phyloP scores from a whole-genome alignment of 1,140 invertebrate genomes.

The Asbolus verrucosus region DNA sequence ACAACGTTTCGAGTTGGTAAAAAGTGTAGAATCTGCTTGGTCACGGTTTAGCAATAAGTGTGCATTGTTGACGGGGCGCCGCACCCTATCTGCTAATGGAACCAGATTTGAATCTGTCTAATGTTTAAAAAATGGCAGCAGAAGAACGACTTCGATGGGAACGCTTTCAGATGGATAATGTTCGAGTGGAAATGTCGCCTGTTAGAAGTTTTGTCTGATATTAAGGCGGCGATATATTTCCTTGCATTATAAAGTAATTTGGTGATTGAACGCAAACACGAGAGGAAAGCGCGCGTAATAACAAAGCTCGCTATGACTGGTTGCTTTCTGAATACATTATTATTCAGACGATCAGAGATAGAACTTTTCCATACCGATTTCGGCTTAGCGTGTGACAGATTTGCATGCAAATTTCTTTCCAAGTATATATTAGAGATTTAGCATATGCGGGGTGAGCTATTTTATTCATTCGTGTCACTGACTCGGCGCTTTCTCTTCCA shows the following conservation, averaged over 20 bases:
- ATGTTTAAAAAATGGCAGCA: conserved; percentile 56
- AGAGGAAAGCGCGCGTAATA: conserved; percentile 54
- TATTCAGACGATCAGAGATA: conserved; percentile 62
- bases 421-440: conserved; percentile 62
- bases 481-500: conserved; percentile 37
- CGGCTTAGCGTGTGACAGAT: conserved; percentile 62
- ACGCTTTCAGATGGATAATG: too few species aligned
- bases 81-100: conserved; percentile 54
- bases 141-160: neutral
- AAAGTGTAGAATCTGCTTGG: conserved; percentile 58
- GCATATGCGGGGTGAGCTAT: conserved; percentile 54
- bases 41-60: conserved; percentile 62
- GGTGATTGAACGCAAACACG: conserved; percentile 54
- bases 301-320: conserved; percentile 56
- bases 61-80: conserved; percentile 56
- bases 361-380: conserved; percentile 62
- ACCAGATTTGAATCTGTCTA: conserved; percentile 57
- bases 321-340: conserved; percentile 60
- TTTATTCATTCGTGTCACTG: conserved; percentile 44
- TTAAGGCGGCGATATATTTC: conserved; percentile 50
- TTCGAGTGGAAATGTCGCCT: too few species aligned
- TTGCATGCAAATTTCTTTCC: conserved; percentile 63
- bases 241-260: conserved; percentile 54
- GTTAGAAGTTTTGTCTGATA: conserved; percentile 23
- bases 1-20: conserved; percentile 60